Evolutionary conservation across 2,113 vertebrate species (phyloP).

Genomic region (Sinocyclocheilus maitianheensis): DNA sequence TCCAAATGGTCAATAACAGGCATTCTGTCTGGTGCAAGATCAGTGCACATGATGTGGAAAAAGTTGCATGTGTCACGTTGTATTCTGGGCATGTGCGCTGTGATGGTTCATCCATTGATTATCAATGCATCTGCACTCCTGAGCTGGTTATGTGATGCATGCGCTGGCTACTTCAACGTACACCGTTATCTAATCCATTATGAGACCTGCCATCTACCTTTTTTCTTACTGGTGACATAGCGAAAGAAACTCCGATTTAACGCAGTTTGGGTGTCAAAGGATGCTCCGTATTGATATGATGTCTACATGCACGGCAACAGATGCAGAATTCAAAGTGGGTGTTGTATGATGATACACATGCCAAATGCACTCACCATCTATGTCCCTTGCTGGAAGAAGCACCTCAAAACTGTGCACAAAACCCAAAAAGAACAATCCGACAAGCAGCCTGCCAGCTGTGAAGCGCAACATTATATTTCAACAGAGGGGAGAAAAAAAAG

Average conservation of each 20-base stretch:
- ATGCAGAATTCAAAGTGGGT: background rate
- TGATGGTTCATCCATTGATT: slow-evolving; percentile 22
- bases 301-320: slow-evolving; percentile 22
- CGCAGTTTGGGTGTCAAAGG: background rate
- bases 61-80: slow-evolving; percentile 25
- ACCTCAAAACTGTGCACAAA: slow-evolving; percentile 76
- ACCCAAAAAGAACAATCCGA: slow-evolving; percentile 72
- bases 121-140: slow-evolving; percentile 18
- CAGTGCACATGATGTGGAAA: background rate
- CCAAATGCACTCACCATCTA: slow-evolving; percentile 72
- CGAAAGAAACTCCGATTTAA: background rate
- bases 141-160: background rate
- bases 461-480: slow-evolving; percentile 67
- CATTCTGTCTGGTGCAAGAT: background rate
- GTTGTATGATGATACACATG: background rate
- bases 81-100: slow-evolving; percentile 21
- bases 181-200: slow-evolving; percentile 1
- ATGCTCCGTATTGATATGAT: background rate
- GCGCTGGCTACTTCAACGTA: background rate
- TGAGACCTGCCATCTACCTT: background rate
- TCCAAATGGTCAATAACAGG: background rate
- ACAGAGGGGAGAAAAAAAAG: slow-evolving; percentile 12
- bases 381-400: slow-evolving; percentile 66
- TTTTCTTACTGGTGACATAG: background rate
- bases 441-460: slow-evolving; percentile 66